These are phyloP conservation scores for Tetrapedia diversipes DNA, from an alignment of 2,888 invertebrate genomes.

Conservation along the genomic window DNA sequence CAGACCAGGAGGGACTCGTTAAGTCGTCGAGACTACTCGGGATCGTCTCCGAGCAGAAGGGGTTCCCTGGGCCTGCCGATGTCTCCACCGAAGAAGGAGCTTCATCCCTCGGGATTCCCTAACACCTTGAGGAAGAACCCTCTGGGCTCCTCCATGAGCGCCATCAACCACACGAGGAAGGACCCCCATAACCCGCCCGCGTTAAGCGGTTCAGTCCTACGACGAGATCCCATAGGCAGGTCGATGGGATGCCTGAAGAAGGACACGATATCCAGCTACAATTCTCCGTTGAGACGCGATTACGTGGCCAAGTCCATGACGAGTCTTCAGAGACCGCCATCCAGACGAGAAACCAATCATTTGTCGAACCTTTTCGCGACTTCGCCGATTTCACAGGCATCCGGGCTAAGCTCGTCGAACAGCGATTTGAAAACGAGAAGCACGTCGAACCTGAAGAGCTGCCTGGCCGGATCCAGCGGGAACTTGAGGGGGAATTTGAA, in stretches of 20 bases:
- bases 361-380: slow-evolving; percentile 71
- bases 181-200: slow-evolving; percentile 66
- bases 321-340: slow-evolving; percentile 74
- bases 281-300: slow-evolving; percentile 77
- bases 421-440: slow-evolving; percentile 70
- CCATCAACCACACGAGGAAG: slow-evolving; percentile 75
- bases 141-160: slow-evolving; percentile 81
- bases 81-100: slow-evolving; percentile 84
- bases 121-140: slow-evolving; percentile 87
- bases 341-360: slow-evolving; percentile 66
- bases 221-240: slow-evolving; percentile 82
- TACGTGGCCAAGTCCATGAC: slow-evolving; percentile 81
- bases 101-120: slow-evolving; percentile 90
- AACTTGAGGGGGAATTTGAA: slow-evolving; percentile 76
- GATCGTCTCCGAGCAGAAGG: slow-evolving; percentile 81
- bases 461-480: slow-evolving; percentile 75
- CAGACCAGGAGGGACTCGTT: slow-evolving; percentile 82
- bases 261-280: slow-evolving; percentile 74
- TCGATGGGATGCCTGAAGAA: slow-evolving; percentile 79
- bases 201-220: slow-evolving; percentile 76
- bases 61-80: slow-evolving; percentile 86
- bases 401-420: slow-evolving; percentile 83
- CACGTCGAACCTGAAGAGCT: slow-evolving; percentile 77
- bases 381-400: slow-evolving; percentile 71
- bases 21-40: slow-evolving; percentile 66